phyloP scores from a whole-genome alignment of 1,140 invertebrate genomes.

The Apis laboriosa region DNA sequence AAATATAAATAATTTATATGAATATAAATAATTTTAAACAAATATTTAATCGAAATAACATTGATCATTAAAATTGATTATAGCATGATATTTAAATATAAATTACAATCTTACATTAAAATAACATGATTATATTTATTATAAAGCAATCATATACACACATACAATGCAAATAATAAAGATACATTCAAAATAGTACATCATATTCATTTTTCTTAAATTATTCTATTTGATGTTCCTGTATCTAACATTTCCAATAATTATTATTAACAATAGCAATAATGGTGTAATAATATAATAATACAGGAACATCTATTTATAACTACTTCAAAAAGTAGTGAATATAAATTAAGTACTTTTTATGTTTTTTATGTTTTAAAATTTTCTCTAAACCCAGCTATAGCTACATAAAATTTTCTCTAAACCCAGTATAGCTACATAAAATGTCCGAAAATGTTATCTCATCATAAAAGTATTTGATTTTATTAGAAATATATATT shows the following conservation, averaged over 20 bases:
- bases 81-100: neutral
- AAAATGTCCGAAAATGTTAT: neutral
- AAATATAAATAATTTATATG: no score
- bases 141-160: conserved; percentile 66
- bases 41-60: neutral
- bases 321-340: neutral
- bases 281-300: conserved; percentile 23
- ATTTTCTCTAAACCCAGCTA: neutral
- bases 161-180: conserved; percentile 60
- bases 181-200: conserved; percentile 18
- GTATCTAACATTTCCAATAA: neutral
- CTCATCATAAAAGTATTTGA: conserved; percentile 4
- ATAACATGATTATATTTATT: conserved; percentile 68
- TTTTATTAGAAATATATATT: neutral
- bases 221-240: neutral
- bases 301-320: conserved; percentile 15
- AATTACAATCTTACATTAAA: neutral
- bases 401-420: neutral
- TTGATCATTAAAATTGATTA: neutral
- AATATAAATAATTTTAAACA: neutral
- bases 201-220: neutral
- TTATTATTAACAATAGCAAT: conserved; percentile 34
- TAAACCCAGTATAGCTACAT: neutral
- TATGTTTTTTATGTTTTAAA: neutral
- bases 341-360: conserved; percentile 54